Evolutionary conservation across 2,888 invertebrate genomes (phyloP).

Genomic region (Heliothis peltigera): DNA sequence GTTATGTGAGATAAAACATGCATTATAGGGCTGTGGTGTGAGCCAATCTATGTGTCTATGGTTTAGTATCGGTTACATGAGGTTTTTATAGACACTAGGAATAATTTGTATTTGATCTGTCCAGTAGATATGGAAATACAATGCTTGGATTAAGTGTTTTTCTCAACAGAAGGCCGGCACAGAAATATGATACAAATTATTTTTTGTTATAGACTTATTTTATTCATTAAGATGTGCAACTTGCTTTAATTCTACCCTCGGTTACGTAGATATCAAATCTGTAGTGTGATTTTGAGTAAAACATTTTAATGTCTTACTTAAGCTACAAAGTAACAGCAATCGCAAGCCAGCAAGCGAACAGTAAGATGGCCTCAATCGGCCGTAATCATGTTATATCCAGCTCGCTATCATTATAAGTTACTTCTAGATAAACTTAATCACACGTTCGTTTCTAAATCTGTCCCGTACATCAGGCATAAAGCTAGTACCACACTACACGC

Average conservation of each 20-base stretch:
- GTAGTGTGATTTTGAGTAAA: background rate
- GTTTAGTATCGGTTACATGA: constrained; percentile 58
- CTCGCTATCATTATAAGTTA: constrained; percentile 41
- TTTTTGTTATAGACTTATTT: constrained; percentile 8
- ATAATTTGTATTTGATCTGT: constrained; percentile 37
- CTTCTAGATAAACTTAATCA: constrained; percentile 45
- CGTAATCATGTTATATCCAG: constrained; percentile 7
- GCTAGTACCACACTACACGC: constrained; percentile 51
- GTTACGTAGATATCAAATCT: background rate
- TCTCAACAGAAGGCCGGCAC: constrained; percentile 26
- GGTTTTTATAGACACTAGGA: constrained; percentile 38
- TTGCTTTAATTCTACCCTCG: background rate
- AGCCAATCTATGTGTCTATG: constrained; percentile 36
- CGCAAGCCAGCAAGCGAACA: background rate
- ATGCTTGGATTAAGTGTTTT: constrained; percentile 31
- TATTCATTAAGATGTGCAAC: background rate
- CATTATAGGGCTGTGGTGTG: constrained; percentile 52
- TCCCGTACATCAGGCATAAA: constrained; percentile 42
- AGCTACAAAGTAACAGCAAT: background rate
- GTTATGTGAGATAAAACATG: constrained; percentile 67
- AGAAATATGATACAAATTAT: constrained; percentile 9
- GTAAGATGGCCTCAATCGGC: constrained; percentile 22
- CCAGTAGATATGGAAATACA: constrained; percentile 39
- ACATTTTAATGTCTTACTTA: background rate
- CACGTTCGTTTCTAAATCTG: constrained; percentile 43